Conservation (phyloP, 2,797 vertebrate genomes). For the Syngnathus acus region DNA sequence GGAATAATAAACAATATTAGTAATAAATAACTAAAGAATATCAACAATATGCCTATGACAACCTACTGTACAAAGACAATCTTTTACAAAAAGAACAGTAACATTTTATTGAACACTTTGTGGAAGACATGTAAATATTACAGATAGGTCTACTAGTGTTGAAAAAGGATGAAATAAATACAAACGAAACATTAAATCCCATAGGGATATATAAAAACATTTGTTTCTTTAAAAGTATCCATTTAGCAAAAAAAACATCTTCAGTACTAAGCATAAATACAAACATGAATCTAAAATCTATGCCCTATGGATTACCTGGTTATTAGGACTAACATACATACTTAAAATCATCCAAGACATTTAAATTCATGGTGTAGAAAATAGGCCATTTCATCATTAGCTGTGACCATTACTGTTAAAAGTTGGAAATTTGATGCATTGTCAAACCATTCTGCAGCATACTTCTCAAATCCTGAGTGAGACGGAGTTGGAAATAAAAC, state of each 20-base stretch:
- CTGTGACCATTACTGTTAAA: constrained; percentile 62
- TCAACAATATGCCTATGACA: not conserved
- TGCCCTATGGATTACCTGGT: constrained; percentile 77
- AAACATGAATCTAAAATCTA: constrained; percentile 88
- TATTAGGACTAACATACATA: constrained; percentile 74
- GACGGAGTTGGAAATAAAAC: constrained; percentile 61
- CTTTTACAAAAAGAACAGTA: constrained; percentile 69
- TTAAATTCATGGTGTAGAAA: constrained; percentile 64
- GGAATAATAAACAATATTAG: too few relatives aligned
- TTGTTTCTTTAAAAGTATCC: constrained; percentile 83
- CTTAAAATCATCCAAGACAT: constrained; percentile 71
- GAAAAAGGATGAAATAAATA: constrained; percentile 78
- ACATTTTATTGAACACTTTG: constrained; percentile 80
- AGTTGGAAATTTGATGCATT: constrained; percentile 62
- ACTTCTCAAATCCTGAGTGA: constrained; percentile 81
- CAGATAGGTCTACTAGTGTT: constrained; percentile 79
- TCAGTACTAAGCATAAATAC: constrained; percentile 83
- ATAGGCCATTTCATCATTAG: constrained; percentile 62
- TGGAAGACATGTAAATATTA: constrained; percentile 83
- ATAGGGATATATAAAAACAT: constrained; percentile 97
- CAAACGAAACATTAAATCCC: constrained; percentile 85
- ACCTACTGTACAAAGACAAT: constrained; percentile 7
- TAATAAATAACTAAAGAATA: too few relatives aligned
- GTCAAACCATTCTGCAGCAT: constrained; percentile 76
- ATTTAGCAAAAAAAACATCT: constrained; percentile 77